Base-by-base conservation (phyloP, 1,140 invertebrate species). In the Andricus grossulariae region DNA sequence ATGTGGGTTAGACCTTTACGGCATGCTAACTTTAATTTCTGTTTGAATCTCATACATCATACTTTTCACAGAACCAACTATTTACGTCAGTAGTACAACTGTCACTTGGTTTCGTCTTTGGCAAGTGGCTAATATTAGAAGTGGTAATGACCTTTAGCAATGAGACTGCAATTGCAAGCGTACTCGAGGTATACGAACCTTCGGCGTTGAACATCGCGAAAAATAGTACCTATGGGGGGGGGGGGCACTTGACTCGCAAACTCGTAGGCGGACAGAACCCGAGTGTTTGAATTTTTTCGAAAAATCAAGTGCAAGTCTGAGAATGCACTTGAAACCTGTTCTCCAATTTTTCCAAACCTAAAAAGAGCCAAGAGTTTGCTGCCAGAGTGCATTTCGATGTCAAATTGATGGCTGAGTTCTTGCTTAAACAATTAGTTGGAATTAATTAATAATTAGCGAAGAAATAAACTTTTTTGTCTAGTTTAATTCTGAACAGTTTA, bases 271-370 rank as follows among this genome's bases (percentile, higher is more conserved):
- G 74, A 80, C 72, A 76, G 57, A 76, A 79, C 76, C 71, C 54
- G 51, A 39, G 72, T 13, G 54, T 50, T 72, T 19, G 6, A 50
- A 54, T 72, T 76, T 79, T 66, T 75, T 72, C 57, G 50, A 51
- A 73, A 79, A 79, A 79, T 79, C 74, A 79, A 79, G 78, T 79
- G 71, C 78, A 73, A 39, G 78, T 79, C 78, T 79, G 78, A 49
- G 71, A 79, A 79, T 79, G 78, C 78, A 76, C 74, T 79, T 71
- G 72, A 73, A 72, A 72, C 11, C 12, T 72, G 57, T 32, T 16
- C 3, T 66, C 16, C 11, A 66, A 66, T 60, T 66, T 66, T 66
- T 66, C 16, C 25, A 16, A 39, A 66, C 25, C 7, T 66, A 16
- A 25, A 60, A 32, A 60, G 57, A 32, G 21, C 13, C 15, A 12